Evolutionary conservation across 2,888 invertebrate species (phyloP), one percentile per base, ranked within the genome.

Genomic region (Azorinus chamasolen): DNA sequence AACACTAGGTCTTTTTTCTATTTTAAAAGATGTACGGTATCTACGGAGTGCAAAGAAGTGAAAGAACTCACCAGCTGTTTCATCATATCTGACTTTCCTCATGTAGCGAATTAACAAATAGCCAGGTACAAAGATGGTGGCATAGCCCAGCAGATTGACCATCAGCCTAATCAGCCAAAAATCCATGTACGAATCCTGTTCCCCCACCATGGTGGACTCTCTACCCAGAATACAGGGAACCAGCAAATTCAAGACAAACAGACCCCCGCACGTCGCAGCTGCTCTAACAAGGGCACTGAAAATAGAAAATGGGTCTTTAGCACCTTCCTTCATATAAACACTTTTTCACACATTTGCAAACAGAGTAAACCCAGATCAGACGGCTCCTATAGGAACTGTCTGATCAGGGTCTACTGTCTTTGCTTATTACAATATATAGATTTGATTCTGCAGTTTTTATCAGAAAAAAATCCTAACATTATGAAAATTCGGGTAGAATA

Each of bases 91-190:
- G 59, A 95, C 96, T 89, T 95, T 95, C 80, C 95, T 95, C 25
- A 97, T 95, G 93, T 97, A 97, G 92, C 96, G 96, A 91, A 96
- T 96, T 65, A 97, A 94, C 20, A 98, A 93, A 91, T 95, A 96
- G 55, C 97, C 97, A 1, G 98, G 98, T 71, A 98, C 93, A 91
- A 98, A 94, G 66, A 99, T 94, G n/a, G 97, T 97, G 2, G 96
- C 95, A 93, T 98, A 99, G 16, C 98, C 97, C 20, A 97, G 94
- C 65, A 97, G 94, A 93, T 98, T 98, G 25, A 97, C 94, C 46
- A 95, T 89, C 46, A 98, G 94, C 80, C 96, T 95, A 84, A 97
- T 94, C 20, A 97, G 90, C 98, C 98, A 97, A 73, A 90, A 89
- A 70, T 92, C 92, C 65, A 81, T 80, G 51, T 66, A 72, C 12